These are phyloP conservation scores for Liasis olivaceus DNA, from an alignment of 2,797 vertebrate genomes.

Conservation along the genomic window DNA sequence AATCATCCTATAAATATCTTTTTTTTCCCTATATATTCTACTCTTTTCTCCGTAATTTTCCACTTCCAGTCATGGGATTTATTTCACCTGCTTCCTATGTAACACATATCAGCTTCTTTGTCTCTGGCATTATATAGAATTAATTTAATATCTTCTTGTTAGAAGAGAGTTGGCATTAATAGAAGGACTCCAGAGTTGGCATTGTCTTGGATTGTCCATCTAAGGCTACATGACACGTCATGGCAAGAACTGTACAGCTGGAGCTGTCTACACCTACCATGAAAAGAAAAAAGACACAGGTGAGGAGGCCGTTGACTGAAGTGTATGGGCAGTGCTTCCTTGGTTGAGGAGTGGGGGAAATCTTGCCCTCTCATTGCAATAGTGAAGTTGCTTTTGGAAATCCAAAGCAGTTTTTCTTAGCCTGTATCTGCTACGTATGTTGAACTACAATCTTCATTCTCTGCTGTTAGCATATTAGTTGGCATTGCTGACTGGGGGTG, in stretches of 20 bases:
- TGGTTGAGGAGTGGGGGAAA: neutral
- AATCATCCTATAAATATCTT: neutral
- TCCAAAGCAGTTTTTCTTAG: neutral
- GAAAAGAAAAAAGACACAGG: conserved; percentile 93
- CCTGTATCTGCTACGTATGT: neutral
- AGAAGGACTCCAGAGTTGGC: neutral
- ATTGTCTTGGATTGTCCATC: neutral
- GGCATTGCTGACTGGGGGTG: neutral
- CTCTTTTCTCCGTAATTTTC: neutral
- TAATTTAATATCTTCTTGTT: neutral
- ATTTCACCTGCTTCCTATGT: neutral
- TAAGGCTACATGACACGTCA: conserved; percentile 83
- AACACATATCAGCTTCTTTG: neutral
- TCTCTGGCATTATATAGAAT: too few species aligned
- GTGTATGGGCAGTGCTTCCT: neutral
- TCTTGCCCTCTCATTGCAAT: neutral
- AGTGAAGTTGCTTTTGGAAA: neutral
- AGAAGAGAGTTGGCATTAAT: neutral
- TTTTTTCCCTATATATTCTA: neutral
- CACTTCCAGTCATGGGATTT: neutral
- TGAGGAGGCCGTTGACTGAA: conserved; percentile 36
- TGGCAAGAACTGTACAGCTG: conserved; percentile 91
- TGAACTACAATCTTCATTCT: neutral
- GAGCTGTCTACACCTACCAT: conserved; percentile 92
- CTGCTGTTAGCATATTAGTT: neutral